Percentiles rank a stretch among this genome's conserved stretches.
phyloP scores from a whole-genome alignment of 2,888 invertebrate species.

The Ceraclea dissimilis region DNA sequence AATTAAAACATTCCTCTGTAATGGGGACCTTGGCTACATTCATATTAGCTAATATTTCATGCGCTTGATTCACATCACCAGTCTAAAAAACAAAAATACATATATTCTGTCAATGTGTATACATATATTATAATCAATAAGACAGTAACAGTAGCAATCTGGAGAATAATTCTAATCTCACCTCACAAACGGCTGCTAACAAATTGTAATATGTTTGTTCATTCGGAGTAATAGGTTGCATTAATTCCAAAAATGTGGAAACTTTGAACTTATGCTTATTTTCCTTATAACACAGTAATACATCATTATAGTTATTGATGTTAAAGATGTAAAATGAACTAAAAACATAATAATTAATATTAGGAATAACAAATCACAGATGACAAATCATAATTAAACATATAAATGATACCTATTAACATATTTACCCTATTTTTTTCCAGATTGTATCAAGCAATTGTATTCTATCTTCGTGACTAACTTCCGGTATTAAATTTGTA shows the following conservation, averaged over 20 bases:
- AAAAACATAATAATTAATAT: slow-evolving; percentile 21
- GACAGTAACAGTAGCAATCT: too few relatives aligned
- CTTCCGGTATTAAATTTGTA: slow-evolving; percentile 48
- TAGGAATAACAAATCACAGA: too few relatives aligned
- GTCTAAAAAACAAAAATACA: slow-evolving; percentile 30
- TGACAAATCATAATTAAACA: too few relatives aligned
- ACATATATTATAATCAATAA: too few relatives aligned
- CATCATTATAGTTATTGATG: slow-evolving; percentile 47
- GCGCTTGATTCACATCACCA: slow-evolving; percentile 51
- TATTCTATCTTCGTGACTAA: slow-evolving; percentile 40
- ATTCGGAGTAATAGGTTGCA: slow-evolving; percentile 43
- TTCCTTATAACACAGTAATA: slow-evolving; percentile 51
- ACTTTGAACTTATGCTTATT: slow-evolving; percentile 44
- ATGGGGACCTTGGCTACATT: slow-evolving; percentile 45
- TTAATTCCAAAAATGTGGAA: slow-evolving; percentile 40
- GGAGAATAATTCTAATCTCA: slow-evolving; percentile 24
- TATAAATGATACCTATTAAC: too few relatives aligned
- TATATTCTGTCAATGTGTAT: too few relatives aligned
- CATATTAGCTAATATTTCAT: slow-evolving; percentile 54
- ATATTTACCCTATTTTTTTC: slow-evolving; percentile 6
- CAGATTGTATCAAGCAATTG: slow-evolving; percentile 33
- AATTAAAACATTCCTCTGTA: slow-evolving; percentile 52
- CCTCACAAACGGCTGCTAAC: slow-evolving; percentile 49
- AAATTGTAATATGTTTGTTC: slow-evolving; percentile 50
- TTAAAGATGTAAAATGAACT: slow-evolving; percentile 39